Evolutionary conservation across 2,797 vertebrate genomes (phyloP).

Genomic region (Falco biarmicus): DNA sequence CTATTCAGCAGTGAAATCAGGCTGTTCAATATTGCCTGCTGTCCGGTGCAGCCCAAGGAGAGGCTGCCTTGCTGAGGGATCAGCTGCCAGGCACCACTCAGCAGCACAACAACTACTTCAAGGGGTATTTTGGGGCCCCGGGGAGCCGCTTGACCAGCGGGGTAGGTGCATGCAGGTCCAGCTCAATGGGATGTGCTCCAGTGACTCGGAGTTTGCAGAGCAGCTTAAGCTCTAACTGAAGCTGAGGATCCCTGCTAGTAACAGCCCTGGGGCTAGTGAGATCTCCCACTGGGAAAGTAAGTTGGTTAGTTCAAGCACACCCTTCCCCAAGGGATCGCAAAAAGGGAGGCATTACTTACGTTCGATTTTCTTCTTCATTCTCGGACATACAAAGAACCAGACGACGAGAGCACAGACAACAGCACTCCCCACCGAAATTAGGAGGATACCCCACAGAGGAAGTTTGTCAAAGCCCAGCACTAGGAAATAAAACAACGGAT

Average conservation of each 20-base stretch:
- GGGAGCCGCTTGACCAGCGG: no score
- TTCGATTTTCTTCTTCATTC: conserved; percentile 92
- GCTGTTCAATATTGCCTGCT: not conserved
- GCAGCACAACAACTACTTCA: not conserved
- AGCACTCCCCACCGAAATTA: conserved; percentile 88
- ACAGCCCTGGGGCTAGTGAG: not conserved
- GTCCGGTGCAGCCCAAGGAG: not conserved
- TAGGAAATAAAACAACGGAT: conserved; percentile 81
- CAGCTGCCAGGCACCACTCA: accelerated
- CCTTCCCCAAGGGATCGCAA: not conserved
- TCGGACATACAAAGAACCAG: conserved; percentile 94
- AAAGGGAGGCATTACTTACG: conserved; percentile 79
- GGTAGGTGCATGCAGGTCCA: not conserved
- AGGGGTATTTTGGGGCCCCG: not conserved
- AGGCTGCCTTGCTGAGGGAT: not conserved
- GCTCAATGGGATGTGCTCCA: not conserved
- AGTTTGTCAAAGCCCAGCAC: conserved; percentile 94
- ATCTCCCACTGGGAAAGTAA: not conserved
- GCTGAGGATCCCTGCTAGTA: not conserved
- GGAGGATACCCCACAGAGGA: conserved; percentile 91
- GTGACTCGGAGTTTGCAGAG: not conserved
- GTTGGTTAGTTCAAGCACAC: not conserved
- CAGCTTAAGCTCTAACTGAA: not conserved
- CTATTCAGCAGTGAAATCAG: accelerated
- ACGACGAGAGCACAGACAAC: conserved; percentile 87